A percentile compares a stretch with the other conserved stretches of the same genome.
These are phyloP conservation scores for Poeciliopsis occidentalis DNA, from an alignment of 2,113 vertebrate genomes.

Conservation along the genomic window DNA sequence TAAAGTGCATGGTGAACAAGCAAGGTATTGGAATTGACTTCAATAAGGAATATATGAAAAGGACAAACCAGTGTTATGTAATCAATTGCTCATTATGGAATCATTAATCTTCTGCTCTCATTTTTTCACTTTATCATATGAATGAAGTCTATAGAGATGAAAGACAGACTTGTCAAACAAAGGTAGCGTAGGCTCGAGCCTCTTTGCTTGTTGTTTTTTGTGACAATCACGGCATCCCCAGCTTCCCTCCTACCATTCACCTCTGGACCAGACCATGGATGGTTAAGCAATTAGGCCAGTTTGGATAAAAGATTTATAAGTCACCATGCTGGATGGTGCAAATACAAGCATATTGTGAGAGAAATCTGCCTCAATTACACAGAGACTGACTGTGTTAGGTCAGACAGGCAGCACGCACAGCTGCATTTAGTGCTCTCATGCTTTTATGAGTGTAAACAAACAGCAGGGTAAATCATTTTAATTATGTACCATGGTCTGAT, in stretches of 20 bases:
- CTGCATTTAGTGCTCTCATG: conserved; percentile 3
- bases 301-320: conserved; percentile 81
- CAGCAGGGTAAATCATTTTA: neutral
- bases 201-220: conserved; percentile 69
- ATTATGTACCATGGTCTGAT: neutral
- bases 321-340: conserved; percentile 58
- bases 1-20: neutral
- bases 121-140: neutral
- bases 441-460: conserved; percentile 26
- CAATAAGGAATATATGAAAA: neutral
- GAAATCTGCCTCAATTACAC: conserved; percentile 47
- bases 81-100: neutral
- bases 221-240: conserved; percentile 41
- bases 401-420: conserved; percentile 30
- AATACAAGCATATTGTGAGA: conserved; percentile 52
- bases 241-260: conserved; percentile 41
- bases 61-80: neutral
- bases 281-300: conserved; percentile 83
- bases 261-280: conserved; percentile 68
- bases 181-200: conserved; percentile 14
- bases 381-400: conserved; percentile 34
- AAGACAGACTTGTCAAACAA: conserved; percentile 11
- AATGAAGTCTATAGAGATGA: conserved; percentile 3
- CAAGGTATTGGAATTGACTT: neutral
- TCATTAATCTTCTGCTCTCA: neutral